These are phyloP conservation scores for Neolamprologus toae DNA, from an alignment of 2,113 vertebrate genomes.

Conservation along the genomic window DNA sequence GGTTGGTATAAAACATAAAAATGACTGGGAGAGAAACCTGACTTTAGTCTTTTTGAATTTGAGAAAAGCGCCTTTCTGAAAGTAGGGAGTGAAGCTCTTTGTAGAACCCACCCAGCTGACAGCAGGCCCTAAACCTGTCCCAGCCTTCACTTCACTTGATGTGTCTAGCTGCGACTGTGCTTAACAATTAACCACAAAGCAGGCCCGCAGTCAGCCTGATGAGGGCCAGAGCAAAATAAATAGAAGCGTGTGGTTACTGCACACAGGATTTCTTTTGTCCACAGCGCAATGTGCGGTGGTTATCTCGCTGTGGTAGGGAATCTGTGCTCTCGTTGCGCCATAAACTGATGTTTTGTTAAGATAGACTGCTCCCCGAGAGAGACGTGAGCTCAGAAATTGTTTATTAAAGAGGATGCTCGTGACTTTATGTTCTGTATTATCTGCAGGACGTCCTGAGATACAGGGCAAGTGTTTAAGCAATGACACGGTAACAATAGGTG, in stretches of 20 bases:
- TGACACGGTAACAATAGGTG: neutral
- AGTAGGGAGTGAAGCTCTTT: neutral
- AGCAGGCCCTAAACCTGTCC: rapidly evolving
- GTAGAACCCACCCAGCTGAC: neutral
- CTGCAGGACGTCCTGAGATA: constrained; percentile 13
- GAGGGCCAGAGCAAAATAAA: neutral
- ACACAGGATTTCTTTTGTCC: neutral
- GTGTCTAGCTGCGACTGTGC: neutral
- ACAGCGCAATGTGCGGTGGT: neutral
- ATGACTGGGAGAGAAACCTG: neutral
- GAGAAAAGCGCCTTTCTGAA: neutral
- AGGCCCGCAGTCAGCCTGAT: neutral
- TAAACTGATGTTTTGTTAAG: constrained; percentile 49
- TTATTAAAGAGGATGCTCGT: constrained; percentile 27
- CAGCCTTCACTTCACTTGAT: neutral
- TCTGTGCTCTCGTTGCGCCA: neutral
- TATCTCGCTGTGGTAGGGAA: neutral
- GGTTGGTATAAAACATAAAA: neutral
- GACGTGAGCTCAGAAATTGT: neutral
- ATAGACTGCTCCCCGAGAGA: neutral
- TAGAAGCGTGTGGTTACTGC: neutral
- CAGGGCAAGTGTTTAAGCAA: neutral
- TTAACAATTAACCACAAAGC: neutral
- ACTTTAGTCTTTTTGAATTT: neutral
- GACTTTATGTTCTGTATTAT: neutral